Evolutionary conservation across 2,888 invertebrate genomes (phyloP).

Genomic region (Leptinotarsa peninsularis): DNA sequence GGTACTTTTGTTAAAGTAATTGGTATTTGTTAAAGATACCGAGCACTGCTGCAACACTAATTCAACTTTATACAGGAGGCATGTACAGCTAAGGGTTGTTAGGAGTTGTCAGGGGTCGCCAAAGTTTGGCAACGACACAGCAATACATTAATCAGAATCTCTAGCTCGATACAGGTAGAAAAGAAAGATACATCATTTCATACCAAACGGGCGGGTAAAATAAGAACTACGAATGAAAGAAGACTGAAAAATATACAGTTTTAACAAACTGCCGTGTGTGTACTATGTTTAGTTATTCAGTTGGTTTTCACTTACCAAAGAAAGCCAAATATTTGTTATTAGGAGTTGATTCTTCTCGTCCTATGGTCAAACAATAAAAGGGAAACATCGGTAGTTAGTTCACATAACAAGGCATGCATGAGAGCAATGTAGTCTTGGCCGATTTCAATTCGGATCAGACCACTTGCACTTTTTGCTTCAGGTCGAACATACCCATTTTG

Average conservation of each 20-base stretch:
- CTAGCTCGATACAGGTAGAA: conserved; percentile 56
- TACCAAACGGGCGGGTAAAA: conserved; percentile 36
- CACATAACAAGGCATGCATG: conserved; percentile 66
- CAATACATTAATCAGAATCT: conserved; percentile 43
- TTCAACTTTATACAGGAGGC: conserved; percentile 60
- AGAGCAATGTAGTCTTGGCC: conserved; percentile 50
- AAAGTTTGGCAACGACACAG: conserved; percentile 39
- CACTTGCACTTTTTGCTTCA: conserved; percentile 9
- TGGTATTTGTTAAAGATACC: conserved; percentile 41
- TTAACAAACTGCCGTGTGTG: conserved; percentile 66
- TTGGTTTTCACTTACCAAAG: conserved; percentile 86
- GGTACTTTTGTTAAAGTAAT: conserved; percentile 24
- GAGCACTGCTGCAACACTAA: conserved; percentile 59
- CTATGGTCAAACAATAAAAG: conserved; percentile 84
- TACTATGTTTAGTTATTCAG: conserved; percentile 65
- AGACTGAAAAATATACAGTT: conserved; percentile 56
- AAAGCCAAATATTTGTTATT: conserved; percentile 95
- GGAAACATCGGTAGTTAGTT: conserved; percentile 72
- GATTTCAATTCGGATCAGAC: background rate
- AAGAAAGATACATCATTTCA: conserved; percentile 54
- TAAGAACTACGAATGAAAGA: conserved; percentile 57
- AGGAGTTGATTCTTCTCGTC: conserved; percentile 96
- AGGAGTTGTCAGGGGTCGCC: conserved; percentile 36
- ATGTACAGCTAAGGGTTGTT: conserved; percentile 47
- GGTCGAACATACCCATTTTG: conserved; percentile 15